Conservation (phyloP, 2,113 vertebrate genomes). For the Salvator merianae region DNA sequence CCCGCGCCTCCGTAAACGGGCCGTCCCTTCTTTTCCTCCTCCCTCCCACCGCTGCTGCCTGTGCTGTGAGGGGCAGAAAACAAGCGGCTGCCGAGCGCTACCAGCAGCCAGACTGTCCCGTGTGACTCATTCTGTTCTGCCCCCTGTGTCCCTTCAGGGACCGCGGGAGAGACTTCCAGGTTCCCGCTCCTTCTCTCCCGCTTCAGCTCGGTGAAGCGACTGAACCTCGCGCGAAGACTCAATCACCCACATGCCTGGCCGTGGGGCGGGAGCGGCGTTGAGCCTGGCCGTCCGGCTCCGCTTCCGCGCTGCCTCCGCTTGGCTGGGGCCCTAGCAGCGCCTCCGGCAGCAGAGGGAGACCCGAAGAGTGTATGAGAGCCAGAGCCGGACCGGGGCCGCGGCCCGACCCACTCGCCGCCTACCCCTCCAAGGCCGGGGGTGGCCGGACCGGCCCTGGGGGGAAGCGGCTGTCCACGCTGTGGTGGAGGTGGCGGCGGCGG, state of each 20-base stretch:
- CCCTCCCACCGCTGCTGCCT: conserved; percentile 20
- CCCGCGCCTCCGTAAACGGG: conserved; percentile 49
- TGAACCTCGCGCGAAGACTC: conserved; percentile 2
- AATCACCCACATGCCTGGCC: conserved; percentile 44
- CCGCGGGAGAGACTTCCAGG: not conserved
- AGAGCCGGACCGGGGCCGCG: conserved; percentile 46
- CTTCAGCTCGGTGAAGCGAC: not conserved
- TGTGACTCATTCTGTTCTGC: not conserved
- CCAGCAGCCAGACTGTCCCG: not conserved
- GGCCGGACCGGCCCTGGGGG: conserved; percentile 58
- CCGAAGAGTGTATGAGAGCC: conserved; percentile 40
- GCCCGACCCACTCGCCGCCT: conserved; percentile 52
- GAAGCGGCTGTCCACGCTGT: conserved; percentile 42
- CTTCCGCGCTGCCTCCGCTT: conserved; percentile 57
- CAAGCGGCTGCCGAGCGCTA: conserved; percentile 7
- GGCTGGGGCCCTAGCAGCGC: conserved; percentile 60
- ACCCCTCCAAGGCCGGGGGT: conserved; percentile 31
- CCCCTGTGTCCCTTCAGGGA: not conserved
- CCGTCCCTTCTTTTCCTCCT: conserved; percentile 27
- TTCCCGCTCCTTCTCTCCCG: not conserved
- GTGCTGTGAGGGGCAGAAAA: conserved; percentile 20
- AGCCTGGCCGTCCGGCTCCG: conserved; percentile 66
- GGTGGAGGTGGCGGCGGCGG: conserved; percentile 35
- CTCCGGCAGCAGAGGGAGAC: conserved; percentile 16
- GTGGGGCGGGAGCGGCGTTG: conserved; percentile 67